Evolutionary conservation across 2,888 invertebrate genomes (phyloP), one percentile per base, ranked within the genome.

Genomic region (Agapostemon virescens): DNA sequence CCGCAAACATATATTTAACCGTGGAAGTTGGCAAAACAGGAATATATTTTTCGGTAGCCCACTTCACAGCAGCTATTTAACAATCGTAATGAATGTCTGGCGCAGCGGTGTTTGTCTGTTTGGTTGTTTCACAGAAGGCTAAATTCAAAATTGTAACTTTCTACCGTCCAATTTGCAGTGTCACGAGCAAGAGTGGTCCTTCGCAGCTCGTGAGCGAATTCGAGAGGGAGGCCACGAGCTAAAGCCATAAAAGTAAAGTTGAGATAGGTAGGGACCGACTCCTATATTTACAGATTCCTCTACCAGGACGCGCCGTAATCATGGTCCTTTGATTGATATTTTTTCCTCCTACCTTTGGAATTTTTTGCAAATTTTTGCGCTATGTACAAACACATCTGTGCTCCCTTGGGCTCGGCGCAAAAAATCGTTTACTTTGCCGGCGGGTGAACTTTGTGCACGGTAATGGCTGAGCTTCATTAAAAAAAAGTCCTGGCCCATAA

Each of bases 101-200:
- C 55, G 17, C 55, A 55, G 55, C 55, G 6, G 26, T 26, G 55
- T 55, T 26, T 26, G 55, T 55, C 26, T 55, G 26, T 55, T 55
- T 26, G 26, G 55, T 23, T 26, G 15, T 26, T 55, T 55, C 55
- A 55, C 55, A 55, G 55, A 55, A 55, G 55, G 55, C 26, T 55
- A 55, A 55, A 55, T 26, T 26, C 26, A 55, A 55, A 55, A 55
- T 55, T 26, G 55, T 55, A 55, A 55, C 55, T 55, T 55, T 55
- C 55, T 26, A 17, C 55, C 55, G 17, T 55, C 26, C 26, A 55
- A 55, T 55, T 55, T 55, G 26, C 26, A 55, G 55, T 55, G 55
- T 55, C 55, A 55, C 55, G 26, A 55, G 55, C 55, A 55, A 55
- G 15, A 55, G 55, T 26, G 55, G 55, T 55, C 55, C 55, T 55